These are phyloP conservation scores for Temnothorax longispinosus DNA, from an alignment of 1,140 invertebrate species.

Conservation along the genomic window DNA sequence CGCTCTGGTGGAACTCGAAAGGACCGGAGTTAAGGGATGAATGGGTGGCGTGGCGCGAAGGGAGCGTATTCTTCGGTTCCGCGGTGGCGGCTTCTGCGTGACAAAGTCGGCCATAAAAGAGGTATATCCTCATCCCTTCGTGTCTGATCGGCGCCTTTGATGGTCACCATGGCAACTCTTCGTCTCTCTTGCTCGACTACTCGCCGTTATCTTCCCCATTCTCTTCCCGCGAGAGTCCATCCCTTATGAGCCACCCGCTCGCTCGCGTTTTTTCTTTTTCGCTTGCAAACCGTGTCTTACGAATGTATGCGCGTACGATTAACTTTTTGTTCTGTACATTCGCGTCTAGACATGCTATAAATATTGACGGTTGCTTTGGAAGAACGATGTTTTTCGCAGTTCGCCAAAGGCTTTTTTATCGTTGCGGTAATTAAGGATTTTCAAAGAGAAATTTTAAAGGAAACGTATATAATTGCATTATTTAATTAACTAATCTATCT, in stretches of 20 bases:
- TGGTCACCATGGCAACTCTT: conserved; percentile 79
- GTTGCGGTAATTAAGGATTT: background rate
- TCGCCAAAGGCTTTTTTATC: background rate
- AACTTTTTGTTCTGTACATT: background rate
- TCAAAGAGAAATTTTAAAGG: background rate
- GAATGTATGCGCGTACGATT: background rate
- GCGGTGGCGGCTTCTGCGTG: conserved; percentile 70
- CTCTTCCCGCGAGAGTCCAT: conserved; percentile 33
- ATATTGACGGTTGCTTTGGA: conserved; percentile 33
- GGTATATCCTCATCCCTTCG: conserved; percentile 64
- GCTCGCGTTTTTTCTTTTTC: background rate
- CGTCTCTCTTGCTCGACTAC: conserved; percentile 48
- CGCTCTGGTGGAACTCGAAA: conserved; percentile 31
- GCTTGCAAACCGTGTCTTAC: background rate
- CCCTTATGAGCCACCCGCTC: conserved; percentile 1
- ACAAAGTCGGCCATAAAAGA: conserved; percentile 76
- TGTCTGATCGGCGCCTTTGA: conserved; percentile 80
- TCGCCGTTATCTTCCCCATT: background rate
- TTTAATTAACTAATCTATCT: background rate
- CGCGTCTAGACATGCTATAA: conserved; percentile 5
- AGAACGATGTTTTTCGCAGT: background rate
- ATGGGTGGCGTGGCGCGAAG: conserved; percentile 48
- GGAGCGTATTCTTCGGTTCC: conserved; percentile 74
- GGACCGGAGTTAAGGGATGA: conserved; percentile 30
- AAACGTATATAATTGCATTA: background rate